Evolutionary conservation across 2,797 vertebrate genomes (phyloP).

Genomic region (Alfaro cultratus): DNA sequence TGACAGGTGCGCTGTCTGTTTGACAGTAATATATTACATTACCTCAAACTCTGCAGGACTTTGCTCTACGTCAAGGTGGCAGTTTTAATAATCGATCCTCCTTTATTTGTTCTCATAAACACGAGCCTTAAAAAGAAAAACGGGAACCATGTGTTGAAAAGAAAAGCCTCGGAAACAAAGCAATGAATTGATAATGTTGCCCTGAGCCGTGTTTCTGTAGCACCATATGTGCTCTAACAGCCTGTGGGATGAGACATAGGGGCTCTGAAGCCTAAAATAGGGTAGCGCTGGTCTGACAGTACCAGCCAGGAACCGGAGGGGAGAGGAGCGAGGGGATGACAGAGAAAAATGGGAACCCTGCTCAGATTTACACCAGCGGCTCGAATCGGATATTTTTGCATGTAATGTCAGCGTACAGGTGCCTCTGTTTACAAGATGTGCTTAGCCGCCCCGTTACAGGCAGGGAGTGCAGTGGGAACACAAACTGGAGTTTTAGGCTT

Average conservation of each 20-base stretch:
- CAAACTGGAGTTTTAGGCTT: constrained; percentile 1
- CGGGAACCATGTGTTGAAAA: constrained; percentile 11
- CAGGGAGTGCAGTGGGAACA: constrained; percentile 33
- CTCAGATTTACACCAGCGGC: constrained; percentile 28
- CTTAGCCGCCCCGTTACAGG: constrained; percentile 27
- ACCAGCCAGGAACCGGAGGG: constrained; percentile 27
- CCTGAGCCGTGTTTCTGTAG: constrained; percentile 48
- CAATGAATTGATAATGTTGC: constrained; percentile 53
- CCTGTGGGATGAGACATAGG: constrained; percentile 54
- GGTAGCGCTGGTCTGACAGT: constrained; percentile 44
- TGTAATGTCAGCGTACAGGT: constrained; percentile 19
- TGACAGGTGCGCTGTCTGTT: constrained; percentile 14
- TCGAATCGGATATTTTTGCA: constrained; percentile 13
- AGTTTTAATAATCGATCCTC: constrained; percentile 17
- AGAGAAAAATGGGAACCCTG: constrained; percentile 29
- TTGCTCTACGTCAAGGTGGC: constrained; percentile 7
- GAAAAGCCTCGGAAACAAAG: constrained; percentile 42
- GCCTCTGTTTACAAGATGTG: constrained; percentile 32
- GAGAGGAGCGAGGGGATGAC: constrained; percentile 14
- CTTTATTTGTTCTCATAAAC: constrained; percentile 18
- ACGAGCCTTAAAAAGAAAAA: constrained; percentile 14
- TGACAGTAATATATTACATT: constrained; percentile 1
- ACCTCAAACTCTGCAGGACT: constrained; percentile 14
- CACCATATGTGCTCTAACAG: constrained; percentile 59
- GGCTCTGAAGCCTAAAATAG: constrained; percentile 66